These are phyloP conservation scores for Euclidia mi DNA, from an alignment of 2,888 invertebrate species.

Conservation along the genomic window DNA sequence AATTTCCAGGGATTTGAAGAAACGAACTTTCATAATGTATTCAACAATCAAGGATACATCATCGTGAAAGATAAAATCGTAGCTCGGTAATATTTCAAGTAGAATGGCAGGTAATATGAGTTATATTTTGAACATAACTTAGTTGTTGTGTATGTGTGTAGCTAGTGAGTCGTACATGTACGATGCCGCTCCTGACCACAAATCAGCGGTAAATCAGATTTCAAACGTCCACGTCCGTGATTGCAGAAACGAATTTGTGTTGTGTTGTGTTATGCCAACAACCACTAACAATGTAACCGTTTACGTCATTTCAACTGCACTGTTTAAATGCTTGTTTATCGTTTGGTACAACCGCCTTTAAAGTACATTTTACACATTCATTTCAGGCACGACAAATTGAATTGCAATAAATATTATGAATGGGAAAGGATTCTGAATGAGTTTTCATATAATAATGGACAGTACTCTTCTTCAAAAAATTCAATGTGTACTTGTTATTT, in stretches of 20 bases:
- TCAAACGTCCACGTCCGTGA: conserved; percentile 80
- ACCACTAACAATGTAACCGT: conserved; percentile 71
- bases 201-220: conserved; percentile 88
- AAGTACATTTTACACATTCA: neutral
- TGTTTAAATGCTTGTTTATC: conserved; percentile 41
- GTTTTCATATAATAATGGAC: no score
- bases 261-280: conserved; percentile 63
- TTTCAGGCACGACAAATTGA: no score
- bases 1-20: conserved; percentile 33
- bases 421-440: no score
- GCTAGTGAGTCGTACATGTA: conserved; percentile 36
- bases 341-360: conserved; percentile 8
- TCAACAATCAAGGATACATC: conserved; percentile 47
- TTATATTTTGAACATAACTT: conserved; percentile 44
- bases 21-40: conserved; percentile 39
- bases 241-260: conserved; percentile 82
- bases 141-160: conserved; percentile 25
- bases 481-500: no score
- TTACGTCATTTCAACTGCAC: conserved; percentile 53
- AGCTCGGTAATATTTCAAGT: conserved; percentile 37
- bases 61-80: conserved; percentile 46
- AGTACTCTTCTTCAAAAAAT: no score
- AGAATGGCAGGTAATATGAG: conserved; percentile 43
- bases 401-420: no score
- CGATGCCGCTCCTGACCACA: conserved; percentile 73